Percentiles rank a stretch among this genome's conserved stretches.
Conservation (phyloP, 1,140 invertebrate genomes). For the Venustaconcha ellipsiformis region DNA sequence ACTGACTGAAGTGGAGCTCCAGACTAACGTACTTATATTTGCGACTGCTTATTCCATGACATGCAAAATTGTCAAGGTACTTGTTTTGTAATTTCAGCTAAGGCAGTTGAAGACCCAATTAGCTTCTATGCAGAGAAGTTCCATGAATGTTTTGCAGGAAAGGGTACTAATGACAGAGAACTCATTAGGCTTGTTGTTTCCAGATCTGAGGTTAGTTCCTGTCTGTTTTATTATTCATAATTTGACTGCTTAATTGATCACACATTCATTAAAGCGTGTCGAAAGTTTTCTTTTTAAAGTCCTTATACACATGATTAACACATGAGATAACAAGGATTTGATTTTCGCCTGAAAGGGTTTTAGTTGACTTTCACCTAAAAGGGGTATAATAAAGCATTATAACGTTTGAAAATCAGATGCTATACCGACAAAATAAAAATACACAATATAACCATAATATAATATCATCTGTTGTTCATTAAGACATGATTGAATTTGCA, state of each 20-base stretch:
- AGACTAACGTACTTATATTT: too few relatives aligned
- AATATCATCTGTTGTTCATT: too few relatives aligned
- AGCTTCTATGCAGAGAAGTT: conserved; percentile 92
- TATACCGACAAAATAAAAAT: too few relatives aligned
- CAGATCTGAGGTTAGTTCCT: conserved; percentile 77
- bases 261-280: too few relatives aligned
- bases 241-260: too few relatives aligned
- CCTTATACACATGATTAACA: too few relatives aligned
- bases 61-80: background rate
- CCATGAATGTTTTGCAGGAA: conserved; percentile 79
- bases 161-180: conserved; percentile 89
- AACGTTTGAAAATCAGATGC: too few relatives aligned
- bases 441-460: too few relatives aligned
- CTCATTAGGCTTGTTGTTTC: conserved; percentile 90
- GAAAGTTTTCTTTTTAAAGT: too few relatives aligned
- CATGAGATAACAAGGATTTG: background rate
- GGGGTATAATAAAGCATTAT: background rate
- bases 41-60: background rate
- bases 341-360: too few relatives aligned
- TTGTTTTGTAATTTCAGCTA: conserved; percentile 35
- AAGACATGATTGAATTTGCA: too few relatives aligned
- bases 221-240: background rate
- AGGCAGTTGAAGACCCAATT: conserved; percentile 42
- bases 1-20: too few relatives aligned
- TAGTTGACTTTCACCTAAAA: background rate